These are phyloP conservation scores for Gymnobelideus leadbeateri DNA, from an alignment of 2,113 vertebrate species.

Conservation along the genomic window DNA sequence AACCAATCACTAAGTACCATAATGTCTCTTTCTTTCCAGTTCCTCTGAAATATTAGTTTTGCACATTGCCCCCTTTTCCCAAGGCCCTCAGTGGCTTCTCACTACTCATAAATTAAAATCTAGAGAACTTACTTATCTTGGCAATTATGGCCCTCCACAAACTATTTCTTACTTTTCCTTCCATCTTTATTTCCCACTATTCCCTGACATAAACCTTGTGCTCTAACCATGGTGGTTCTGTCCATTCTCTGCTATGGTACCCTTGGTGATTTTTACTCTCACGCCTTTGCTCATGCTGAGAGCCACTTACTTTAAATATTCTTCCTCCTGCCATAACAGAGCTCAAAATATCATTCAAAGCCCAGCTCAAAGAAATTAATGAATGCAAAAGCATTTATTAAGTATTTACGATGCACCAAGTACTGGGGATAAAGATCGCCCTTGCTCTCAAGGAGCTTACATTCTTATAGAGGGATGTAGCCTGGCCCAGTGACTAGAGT, in stretches of 20 bases:
- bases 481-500: background rate
- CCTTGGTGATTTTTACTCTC: background rate
- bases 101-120: background rate
- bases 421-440: background rate
- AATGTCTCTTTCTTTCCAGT: background rate
- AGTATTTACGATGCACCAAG: background rate
- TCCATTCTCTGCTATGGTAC: background rate
- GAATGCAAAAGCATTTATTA: background rate
- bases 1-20: background rate
- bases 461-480: background rate
- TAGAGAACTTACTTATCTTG: background rate
- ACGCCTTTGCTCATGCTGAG: background rate
- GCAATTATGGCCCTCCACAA: background rate
- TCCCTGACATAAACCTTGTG: background rate
- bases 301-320: background rate
- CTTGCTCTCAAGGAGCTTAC: background rate
- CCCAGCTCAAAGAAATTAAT: background rate
- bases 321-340: background rate
- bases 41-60: background rate
- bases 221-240: background rate
- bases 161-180: background rate
- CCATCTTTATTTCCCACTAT: background rate
- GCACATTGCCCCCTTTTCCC: background rate
- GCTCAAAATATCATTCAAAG: background rate
- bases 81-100: background rate